phyloP scores from a whole-genome alignment of 2,113 vertebrate genomes.

The Aldabrachelys gigantea region DNA sequence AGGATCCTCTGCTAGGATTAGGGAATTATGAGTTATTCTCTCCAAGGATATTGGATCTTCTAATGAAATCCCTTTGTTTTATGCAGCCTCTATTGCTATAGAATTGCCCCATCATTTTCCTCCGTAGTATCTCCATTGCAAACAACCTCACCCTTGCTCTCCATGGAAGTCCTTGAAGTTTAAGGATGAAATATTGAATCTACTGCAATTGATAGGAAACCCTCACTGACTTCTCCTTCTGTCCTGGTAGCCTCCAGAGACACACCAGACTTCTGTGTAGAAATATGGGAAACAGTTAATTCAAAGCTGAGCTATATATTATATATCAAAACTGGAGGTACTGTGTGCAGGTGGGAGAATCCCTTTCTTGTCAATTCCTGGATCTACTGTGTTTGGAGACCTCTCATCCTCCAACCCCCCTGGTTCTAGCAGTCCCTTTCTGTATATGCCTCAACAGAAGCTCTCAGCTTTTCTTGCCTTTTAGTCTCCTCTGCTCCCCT shows the following conservation, averaged over 20 bases:
- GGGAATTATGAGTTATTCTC: not conserved
- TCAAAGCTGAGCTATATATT: not conserved
- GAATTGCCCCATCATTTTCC: not conserved
- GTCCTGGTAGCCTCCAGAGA: not conserved
- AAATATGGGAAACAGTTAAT: not conserved
- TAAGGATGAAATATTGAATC: not conserved
- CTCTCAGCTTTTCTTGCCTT: not conserved
- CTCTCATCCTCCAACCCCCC: not conserved
- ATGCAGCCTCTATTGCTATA: not conserved
- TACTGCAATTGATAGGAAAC: not conserved
- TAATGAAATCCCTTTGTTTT: not conserved
- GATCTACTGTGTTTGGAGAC: too few species aligned
- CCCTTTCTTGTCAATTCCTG: not conserved
- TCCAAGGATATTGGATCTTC: not conserved
- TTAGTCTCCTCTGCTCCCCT: accelerated
- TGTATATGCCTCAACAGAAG: not conserved
- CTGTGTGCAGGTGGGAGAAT: not conserved
- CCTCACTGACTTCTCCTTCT: not conserved
- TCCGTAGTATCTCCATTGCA: not conserved
- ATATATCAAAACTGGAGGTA: not conserved
- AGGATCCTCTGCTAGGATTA: not conserved
- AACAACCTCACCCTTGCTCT: not conserved
- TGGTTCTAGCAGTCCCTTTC: not conserved
- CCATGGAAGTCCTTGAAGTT: not conserved
- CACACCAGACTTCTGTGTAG: not conserved